These are phyloP conservation scores for Axis porcinus DNA, from an alignment of 2,113 vertebrate species.

Conservation along the genomic window DNA sequence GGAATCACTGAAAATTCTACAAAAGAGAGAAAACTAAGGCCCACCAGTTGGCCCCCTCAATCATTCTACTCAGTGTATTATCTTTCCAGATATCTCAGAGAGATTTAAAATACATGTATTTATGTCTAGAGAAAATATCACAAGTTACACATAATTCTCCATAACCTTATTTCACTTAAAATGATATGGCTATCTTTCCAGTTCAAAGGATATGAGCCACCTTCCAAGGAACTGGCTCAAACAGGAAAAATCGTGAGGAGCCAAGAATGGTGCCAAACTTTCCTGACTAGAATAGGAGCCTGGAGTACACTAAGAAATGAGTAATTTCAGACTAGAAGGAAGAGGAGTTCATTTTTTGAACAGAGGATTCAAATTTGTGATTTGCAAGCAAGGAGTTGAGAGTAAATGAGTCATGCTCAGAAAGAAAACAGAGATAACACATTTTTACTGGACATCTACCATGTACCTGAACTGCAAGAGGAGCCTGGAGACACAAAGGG, in stretches of 20 bases:
- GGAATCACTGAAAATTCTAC: neutral
- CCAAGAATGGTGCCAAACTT: neutral
- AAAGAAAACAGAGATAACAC: neutral
- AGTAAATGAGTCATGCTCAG: neutral
- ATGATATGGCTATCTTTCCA: neutral
- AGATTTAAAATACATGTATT: neutral
- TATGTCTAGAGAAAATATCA: neutral
- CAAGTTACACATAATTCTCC: neutral
- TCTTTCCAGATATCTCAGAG: neutral
- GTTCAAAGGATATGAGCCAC: neutral
- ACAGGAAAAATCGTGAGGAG: neutral
- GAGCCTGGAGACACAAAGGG: neutral
- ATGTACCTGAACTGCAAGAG: neutral
- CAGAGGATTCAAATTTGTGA: neutral
- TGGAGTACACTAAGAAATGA: neutral
- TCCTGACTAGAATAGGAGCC: neutral
- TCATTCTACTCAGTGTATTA: neutral
- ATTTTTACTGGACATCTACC: neutral
- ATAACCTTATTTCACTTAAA: neutral
- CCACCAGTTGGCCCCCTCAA: neutral
- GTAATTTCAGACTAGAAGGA: neutral
- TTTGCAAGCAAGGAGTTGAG: neutral
- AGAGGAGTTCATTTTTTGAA: neutral
- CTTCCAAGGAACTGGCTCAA: neutral
- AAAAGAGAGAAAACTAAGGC: neutral